A percentile compares a stretch with the other conserved stretches of the same genome.
Evolutionary conservation across 2,113 vertebrate species (phyloP).

Genomic region (Geococcyx californianus): DNA sequence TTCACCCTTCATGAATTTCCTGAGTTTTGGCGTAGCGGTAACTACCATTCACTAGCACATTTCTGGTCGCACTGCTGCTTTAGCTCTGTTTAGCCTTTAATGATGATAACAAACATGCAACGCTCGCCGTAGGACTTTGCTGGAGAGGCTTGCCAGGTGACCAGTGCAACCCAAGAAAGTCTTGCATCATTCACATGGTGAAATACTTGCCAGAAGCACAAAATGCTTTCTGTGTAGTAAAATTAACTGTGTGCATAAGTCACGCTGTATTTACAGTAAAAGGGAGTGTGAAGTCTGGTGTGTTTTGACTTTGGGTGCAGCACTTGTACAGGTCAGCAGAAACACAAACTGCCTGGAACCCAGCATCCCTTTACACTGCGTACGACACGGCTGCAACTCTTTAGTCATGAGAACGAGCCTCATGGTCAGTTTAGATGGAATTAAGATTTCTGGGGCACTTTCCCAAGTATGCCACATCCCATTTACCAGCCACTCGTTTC

Average conservation of each 20-base stretch:
- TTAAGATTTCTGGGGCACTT: neutral
- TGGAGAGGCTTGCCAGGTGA: neutral
- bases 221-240: neutral
- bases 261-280: neutral
- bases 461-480: neutral
- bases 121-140: neutral
- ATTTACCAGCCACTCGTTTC: neutral
- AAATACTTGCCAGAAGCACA: neutral
- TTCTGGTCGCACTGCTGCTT: neutral
- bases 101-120: neutral
- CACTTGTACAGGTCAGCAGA: neutral
- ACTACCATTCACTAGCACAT: neutral
- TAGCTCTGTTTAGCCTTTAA: neutral
- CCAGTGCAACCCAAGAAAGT: neutral
- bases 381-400: rapidly evolving
- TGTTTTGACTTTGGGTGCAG: neutral
- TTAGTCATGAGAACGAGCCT: neutral
- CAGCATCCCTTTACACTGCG: neutral
- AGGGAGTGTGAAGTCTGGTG: neutral
- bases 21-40: neutral
- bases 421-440: neutral
- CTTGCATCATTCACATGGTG: neutral
- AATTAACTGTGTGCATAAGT: neutral
- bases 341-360: neutral
- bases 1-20: neutral